Evolutionary conservation across 2,888 invertebrate species (phyloP).

Genomic region (Mimumesa dahlbomi): DNA sequence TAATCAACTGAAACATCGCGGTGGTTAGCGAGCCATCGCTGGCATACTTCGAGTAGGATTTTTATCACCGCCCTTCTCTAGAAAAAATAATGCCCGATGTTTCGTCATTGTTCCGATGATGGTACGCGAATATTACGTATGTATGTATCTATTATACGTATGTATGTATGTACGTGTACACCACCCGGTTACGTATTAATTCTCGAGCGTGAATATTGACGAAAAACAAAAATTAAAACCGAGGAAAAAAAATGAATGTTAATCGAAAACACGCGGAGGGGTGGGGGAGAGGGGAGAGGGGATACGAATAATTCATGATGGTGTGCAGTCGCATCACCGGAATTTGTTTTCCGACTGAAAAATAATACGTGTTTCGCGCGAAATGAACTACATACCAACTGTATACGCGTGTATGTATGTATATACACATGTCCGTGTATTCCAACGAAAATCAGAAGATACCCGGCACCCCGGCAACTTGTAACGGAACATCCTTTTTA

Average conservation of each 20-base stretch:
- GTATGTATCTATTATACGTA: not conserved
- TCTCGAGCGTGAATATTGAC: conserved; percentile 27
- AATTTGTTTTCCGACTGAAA: conserved; percentile 37
- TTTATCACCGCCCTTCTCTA: conserved; percentile 18
- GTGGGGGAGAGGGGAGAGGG: too few species aligned
- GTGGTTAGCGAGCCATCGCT: conserved; percentile 39
- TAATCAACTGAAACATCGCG: conserved; percentile 51
- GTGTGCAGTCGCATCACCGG: conserved; percentile 7
- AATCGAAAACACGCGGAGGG: conserved; percentile 43
- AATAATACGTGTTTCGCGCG: conserved; percentile 37
- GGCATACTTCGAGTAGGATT: conserved; percentile 18
- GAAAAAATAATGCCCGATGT: conserved; percentile 29
- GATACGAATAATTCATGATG: conserved; percentile 34
- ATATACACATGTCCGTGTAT: not conserved
- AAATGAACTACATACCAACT: conserved; percentile 36
- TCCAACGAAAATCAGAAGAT: not conserved
- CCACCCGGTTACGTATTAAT: conserved; percentile 54
- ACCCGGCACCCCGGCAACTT: too few species aligned
- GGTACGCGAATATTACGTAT: conserved; percentile 17
- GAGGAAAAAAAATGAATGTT: conserved; percentile 57
- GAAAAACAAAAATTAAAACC: conserved; percentile 56
- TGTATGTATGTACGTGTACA: conserved; percentile 12
- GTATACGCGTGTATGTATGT: too few species aligned
- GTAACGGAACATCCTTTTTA: not conserved
- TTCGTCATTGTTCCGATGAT: conserved; percentile 45